These are phyloP conservation scores for Eulemur rufifrons DNA, from an alignment of 2,113 vertebrate species.

Conservation along the genomic window DNA sequence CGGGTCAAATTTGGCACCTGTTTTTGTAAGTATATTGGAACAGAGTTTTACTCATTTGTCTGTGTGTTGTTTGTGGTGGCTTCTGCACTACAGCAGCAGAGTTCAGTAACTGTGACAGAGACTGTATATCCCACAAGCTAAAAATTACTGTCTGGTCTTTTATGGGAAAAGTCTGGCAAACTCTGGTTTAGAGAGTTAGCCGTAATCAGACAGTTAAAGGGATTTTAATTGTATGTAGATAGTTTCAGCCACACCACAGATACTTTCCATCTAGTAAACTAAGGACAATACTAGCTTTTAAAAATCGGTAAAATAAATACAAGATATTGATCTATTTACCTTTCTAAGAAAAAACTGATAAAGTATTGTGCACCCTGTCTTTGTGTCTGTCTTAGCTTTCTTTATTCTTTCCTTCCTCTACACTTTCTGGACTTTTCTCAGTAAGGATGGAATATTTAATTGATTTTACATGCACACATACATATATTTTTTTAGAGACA, in stretches of 20 bases:
- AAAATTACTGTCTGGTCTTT: neutral
- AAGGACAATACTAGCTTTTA: neutral
- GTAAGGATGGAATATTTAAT: neutral
- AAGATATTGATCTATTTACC: neutral
- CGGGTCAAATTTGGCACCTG: rapidly evolving
- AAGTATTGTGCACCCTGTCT: neutral
- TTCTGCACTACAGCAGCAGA: neutral
- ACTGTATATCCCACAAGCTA: rapidly evolving
- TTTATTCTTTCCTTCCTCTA: neutral
- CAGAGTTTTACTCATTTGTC: neutral
- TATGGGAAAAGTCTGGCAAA: rapidly evolving
- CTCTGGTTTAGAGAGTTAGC: neutral
- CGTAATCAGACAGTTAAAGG: neutral
- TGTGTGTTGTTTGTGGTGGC: rapidly evolving
- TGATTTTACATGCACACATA: no score
- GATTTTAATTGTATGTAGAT: neutral
- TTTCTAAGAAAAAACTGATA: neutral
- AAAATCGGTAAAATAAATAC: neutral
- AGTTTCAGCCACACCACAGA: neutral
- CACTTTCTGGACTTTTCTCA: neutral
- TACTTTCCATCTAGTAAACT: neutral
- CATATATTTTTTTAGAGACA: no score
- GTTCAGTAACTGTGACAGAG: neutral
- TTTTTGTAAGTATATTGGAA: neutral
- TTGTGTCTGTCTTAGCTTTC: neutral